Base-by-base conservation (phyloP, 2,888 invertebrate species). In the Thereva unica region DNA sequence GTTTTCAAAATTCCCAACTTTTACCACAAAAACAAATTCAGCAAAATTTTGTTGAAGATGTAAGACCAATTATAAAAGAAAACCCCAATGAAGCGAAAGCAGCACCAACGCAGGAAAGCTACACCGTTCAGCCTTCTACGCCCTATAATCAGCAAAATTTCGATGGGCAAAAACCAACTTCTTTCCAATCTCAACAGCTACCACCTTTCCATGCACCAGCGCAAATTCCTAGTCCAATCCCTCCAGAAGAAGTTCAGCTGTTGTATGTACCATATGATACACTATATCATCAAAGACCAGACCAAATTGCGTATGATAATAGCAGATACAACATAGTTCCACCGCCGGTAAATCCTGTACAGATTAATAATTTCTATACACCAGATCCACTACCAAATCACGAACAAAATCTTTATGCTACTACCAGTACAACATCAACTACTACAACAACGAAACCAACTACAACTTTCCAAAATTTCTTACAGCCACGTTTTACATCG, bases 201-300 rank as follows among this genome's bases (percentile, higher is more conserved):
- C 50, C 50, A n/a, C 52, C 53, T 12, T 41, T n/a, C 10, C 38
- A 49, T 34, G 53, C 23, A n/a, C 65, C 61, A 42, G 38, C 38
- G 23, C 53, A 50, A 49, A 34, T 44, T 9, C 45, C 68, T 9
- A 45, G 69, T 10, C 72, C 73, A 66, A 73, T 85, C 76, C 50
- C 40, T 5, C 81, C 83, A 72, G 88, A 89, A 78, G 87, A 89
- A 79, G 88, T 92, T 0, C 92, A 93, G 75, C 78, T 93, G 44
- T 82, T 93, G 0, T 93, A 93, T 75, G 92, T 93, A 0, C 93
- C 93, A 4, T 84, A 92, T 35, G 92, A 93, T 74, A 87, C 90
- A 0, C 78, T 92, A 34, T 86, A 86, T 71, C 82, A 85, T 75
- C 82, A 81, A 66, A 67, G 73, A n/a, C 78, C 78, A 44, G 75